Evolutionary conservation across 2,888 invertebrate genomes (phyloP).

Genomic region (Hylaea fasciaria): DNA sequence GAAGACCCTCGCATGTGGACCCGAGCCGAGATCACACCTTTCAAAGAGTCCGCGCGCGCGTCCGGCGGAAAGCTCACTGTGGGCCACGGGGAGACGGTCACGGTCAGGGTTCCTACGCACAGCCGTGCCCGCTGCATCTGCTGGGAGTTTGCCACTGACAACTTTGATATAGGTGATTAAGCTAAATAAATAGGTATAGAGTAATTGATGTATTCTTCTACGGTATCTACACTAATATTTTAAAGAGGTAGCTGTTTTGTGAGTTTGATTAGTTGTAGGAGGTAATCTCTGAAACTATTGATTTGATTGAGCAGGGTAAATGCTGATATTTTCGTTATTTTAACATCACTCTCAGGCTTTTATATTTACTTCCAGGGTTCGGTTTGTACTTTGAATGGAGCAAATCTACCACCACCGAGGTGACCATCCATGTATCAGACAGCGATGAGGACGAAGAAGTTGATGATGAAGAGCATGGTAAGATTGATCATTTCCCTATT

Average conservation of each 20-base stretch:
- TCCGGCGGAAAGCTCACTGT: slow-evolving; percentile 93
- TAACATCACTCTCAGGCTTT: too few relatives aligned
- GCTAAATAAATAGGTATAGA: too few relatives aligned
- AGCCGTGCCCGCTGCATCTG: slow-evolving; percentile 96
- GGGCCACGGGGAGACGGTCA: slow-evolving; percentile 98
- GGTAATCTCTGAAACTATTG: too few relatives aligned
- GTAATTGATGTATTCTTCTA: too few relatives aligned
- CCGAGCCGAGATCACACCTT: slow-evolving; percentile 92
- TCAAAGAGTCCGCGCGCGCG: slow-evolving; percentile 95
- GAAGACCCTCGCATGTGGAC: slow-evolving; percentile 98
- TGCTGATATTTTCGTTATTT: too few relatives aligned
- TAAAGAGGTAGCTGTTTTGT: too few relatives aligned
- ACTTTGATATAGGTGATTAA: slow-evolving; percentile 93
- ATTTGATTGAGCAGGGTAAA: too few relatives aligned
- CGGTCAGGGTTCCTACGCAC: slow-evolving; percentile 98
- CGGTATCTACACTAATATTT: too few relatives aligned
- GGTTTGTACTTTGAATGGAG: slow-evolving; percentile 99
- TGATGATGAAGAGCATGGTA: slow-evolving; percentile 84
- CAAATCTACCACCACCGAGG: slow-evolving; percentile 92
- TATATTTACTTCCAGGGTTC: slow-evolving; percentile 87
- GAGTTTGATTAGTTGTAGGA: too few relatives aligned
- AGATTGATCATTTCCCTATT: neutral
- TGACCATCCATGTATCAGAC: slow-evolving; percentile 98
- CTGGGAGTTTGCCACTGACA: slow-evolving; percentile 99
- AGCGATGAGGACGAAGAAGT: slow-evolving; percentile 96